Evolutionary conservation across 2,113 vertebrate genomes (phyloP).

Genomic region (Maccullochella peelii): DNA sequence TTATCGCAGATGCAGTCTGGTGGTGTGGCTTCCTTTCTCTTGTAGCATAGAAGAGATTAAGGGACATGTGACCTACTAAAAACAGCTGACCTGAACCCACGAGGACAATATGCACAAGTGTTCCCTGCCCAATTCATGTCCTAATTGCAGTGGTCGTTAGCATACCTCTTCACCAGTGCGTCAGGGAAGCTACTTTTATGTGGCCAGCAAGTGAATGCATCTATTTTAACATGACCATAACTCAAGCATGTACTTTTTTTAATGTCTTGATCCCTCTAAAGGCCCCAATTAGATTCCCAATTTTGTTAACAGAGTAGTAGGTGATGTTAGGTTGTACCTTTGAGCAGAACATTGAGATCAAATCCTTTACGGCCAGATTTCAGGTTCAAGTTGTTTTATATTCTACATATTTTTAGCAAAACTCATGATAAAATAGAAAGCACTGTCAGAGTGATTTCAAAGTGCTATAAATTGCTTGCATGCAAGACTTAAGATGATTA

Average conservation of each 20-base stretch:
- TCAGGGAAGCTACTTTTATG: conserved; percentile 21
- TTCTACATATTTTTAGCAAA: conserved; percentile 3
- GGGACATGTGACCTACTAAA: conserved; percentile 72
- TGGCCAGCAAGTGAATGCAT: conserved; percentile 23
- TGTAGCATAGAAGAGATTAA: conserved; percentile 15
- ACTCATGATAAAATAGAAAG: not conserved
- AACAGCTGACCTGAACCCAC: conserved; percentile 73
- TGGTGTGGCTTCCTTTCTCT: conserved; percentile 11
- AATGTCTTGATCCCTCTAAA: not conserved
- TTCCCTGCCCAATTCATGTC: conserved; percentile 65
- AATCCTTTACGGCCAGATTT: not conserved
- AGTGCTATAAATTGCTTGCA: conserved; percentile 15
- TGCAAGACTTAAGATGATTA: conserved; percentile 40
- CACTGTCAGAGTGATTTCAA: conserved; percentile 12
- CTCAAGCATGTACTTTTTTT: not conserved
- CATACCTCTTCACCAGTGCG: conserved; percentile 12
- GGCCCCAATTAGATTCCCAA: not conserved
- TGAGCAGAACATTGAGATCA: conserved; percentile 1
- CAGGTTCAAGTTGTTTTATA: conserved; percentile 1
- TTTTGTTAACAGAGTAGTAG: not conserved
- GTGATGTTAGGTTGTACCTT: not conserved
- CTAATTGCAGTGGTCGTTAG: conserved; percentile 71
- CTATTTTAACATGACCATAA: conserved; percentile 4
- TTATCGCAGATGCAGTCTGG: not conserved
- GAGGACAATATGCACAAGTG: conserved; percentile 46